phyloP scores from a whole-genome alignment of 2,888 invertebrate genomes.

The Gisinianus flammeolus region DNA sequence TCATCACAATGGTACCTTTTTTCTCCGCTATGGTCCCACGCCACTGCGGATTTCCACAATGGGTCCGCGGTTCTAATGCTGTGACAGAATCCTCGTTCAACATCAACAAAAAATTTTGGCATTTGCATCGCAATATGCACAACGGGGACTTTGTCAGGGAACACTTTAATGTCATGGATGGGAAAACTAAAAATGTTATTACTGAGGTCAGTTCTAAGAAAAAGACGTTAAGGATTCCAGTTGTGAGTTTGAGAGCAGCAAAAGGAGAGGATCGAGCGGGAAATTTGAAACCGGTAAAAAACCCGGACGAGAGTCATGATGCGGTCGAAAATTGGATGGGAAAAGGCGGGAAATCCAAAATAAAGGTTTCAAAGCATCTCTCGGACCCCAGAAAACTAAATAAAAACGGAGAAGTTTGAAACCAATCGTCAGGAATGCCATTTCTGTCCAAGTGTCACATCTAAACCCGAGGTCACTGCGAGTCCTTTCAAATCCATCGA shows the following conservation, averaged over 20 bases:
- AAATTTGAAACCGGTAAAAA: background rate
- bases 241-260: background rate
- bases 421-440: no score
- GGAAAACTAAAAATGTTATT: background rate
- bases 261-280: background rate
- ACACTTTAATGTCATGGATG: background rate
- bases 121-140: background rate
- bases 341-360: background rate
- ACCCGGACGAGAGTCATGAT: background rate
- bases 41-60: background rate
- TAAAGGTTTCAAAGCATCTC: background rate
- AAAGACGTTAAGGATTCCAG: background rate
- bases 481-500: no score
- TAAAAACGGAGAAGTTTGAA: no score
- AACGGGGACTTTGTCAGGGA: conserved; percentile 3
- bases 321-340: background rate
- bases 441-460: background rate
- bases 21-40: background rate
- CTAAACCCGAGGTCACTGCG: no score
- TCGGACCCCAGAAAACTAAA: background rate
- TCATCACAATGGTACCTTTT: background rate
- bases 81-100: background rate
- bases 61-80: background rate
- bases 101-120: background rate
- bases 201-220: background rate